Conservation (phyloP, 2,888 invertebrate species). For the Pyrocoelia pectoralis region DNA sequence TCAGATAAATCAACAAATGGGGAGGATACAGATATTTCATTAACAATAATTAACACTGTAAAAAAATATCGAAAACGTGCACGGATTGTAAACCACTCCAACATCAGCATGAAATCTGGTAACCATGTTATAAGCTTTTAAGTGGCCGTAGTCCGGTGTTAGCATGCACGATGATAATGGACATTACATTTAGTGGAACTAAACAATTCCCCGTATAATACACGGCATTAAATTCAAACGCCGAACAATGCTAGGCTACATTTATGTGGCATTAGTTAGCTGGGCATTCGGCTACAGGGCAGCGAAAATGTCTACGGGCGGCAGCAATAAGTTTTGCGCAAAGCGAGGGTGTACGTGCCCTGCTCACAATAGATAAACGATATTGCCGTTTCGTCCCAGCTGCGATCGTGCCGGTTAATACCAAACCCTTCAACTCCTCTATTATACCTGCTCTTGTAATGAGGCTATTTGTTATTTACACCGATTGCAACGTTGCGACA, state of each 20-base stretch:
- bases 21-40: no score
- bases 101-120: conserved; percentile 18
- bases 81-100: no score
- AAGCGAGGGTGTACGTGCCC: conserved; percentile 37
- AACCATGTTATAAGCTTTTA: conserved; percentile 23
- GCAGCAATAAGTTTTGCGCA: conserved; percentile 38
- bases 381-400: conserved; percentile 36
- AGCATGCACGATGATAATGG: conserved; percentile 44
- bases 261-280: conserved; percentile 43
- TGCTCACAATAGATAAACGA: conserved; percentile 42
- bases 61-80: no score
- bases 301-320: conserved; percentile 40
- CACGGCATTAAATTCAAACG: conserved; percentile 46
- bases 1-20: no score
- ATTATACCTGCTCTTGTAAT: conserved; percentile 39
- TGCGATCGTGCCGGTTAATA: conserved; percentile 38
- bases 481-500: conserved; percentile 33
- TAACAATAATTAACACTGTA: no score
- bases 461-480: conserved; percentile 43
- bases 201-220: conserved; percentile 46
- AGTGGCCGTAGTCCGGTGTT: conserved; percentile 23
- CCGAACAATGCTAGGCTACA: conserved; percentile 45
- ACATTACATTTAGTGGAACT: conserved; percentile 45
- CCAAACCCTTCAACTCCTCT: conserved; percentile 38
- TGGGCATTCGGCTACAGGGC: conserved; percentile 41